A percentile compares a stretch with the other conserved stretches of the same genome.
Evolutionary conservation across 1,140 invertebrate genomes (phyloP).

Genomic region (Delia radicum): DNA sequence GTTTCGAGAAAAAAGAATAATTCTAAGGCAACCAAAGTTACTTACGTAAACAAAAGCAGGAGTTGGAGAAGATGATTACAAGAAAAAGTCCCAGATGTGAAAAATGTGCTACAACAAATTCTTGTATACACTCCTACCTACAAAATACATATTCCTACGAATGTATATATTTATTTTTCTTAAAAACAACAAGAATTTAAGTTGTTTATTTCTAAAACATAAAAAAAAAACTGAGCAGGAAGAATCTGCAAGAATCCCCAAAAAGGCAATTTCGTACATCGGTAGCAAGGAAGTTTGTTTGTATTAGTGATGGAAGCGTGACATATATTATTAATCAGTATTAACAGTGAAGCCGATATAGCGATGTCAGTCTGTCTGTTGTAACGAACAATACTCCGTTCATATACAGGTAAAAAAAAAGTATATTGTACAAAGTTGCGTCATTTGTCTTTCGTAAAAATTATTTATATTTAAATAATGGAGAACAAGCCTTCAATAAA

Average conservation of each 20-base stretch:
- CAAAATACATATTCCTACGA: background rate
- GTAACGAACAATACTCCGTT: no score
- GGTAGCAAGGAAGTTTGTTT: background rate
- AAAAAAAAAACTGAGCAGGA: background rate
- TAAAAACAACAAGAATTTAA: background rate
- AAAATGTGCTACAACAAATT: slow-evolving; percentile 44
- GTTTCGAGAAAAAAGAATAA: background rate
- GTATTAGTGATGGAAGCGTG: no score
- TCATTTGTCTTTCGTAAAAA: no score
- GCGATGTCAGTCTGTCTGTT: no score
- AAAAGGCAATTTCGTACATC: slow-evolving; percentile 12
- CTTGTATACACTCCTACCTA: background rate
- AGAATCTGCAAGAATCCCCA: background rate
- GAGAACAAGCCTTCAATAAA: no score
- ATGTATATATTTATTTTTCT: background rate
- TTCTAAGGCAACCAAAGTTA: background rate
- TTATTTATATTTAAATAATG: no score
- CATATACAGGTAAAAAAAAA: no score
- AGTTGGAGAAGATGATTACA: background rate
- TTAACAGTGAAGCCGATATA: no score
- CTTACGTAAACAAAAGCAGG: background rate
- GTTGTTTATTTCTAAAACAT: background rate
- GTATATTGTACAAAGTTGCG: no score
- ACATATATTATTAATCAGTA: no score
- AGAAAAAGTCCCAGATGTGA: slow-evolving; percentile 48